Conservation (phyloP, 2,797 vertebrate species). For the Oreochromis grahami region DNA sequence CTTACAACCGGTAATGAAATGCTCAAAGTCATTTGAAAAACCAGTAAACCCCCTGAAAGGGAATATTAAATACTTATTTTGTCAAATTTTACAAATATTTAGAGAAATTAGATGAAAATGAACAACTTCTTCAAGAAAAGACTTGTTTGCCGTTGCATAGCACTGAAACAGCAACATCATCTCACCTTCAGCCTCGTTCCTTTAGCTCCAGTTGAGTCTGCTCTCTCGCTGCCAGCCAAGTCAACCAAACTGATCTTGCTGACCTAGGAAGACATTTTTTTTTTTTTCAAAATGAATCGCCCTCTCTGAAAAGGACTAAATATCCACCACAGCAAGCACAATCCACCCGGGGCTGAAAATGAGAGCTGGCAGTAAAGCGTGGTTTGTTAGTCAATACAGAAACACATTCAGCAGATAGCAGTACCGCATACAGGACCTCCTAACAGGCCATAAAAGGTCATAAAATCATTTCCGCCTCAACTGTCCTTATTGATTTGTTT, state of each 20-base stretch:
- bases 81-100: background rate
- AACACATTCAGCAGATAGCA: background rate
- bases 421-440: background rate
- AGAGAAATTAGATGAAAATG: background rate
- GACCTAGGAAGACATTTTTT: slow-evolving; percentile 74
- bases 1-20: background rate
- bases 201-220: slow-evolving; percentile 96
- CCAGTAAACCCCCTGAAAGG: background rate
- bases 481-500: slow-evolving; percentile 8
- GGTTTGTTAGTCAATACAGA: slow-evolving; percentile 9
- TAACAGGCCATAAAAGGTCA: background rate
- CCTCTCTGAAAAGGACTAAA: background rate
- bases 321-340: background rate
- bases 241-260: slow-evolving; percentile 99
- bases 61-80: background rate
- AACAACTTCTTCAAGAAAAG: background rate
- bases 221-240: slow-evolving; percentile 93
- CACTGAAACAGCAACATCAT: background rate
- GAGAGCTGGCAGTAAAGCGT: background rate
- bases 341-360: background rate
- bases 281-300: background rate
- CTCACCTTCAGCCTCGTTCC: slow-evolving; percentile 96
- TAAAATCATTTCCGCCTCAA: background rate
- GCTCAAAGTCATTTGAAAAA: background rate
- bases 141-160: background rate